These are phyloP conservation scores for Coendou prehensilis DNA, from an alignment of 2,797 vertebrate species.

Conservation along the genomic window DNA sequence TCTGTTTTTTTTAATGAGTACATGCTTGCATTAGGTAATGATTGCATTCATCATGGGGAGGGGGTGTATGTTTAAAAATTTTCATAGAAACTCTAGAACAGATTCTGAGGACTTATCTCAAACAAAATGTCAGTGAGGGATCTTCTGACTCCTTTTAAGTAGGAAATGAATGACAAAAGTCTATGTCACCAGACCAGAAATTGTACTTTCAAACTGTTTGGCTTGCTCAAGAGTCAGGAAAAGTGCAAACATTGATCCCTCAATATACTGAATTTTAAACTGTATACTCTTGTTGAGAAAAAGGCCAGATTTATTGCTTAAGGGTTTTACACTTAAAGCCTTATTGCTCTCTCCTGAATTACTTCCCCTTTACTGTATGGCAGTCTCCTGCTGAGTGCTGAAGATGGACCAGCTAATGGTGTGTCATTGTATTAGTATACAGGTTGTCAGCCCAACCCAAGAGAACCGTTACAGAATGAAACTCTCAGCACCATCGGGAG, in stretches of 20 bases:
- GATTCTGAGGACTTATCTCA: constrained; percentile 44
- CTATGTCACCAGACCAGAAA: constrained; percentile 45
- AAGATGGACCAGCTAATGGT: constrained; percentile 12
- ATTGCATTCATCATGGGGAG: not conserved
- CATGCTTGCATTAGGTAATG: not conserved
- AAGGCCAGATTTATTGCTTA: constrained; percentile 42
- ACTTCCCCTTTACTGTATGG: not conserved
- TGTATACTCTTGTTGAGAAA: constrained; percentile 17
- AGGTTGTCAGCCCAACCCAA: not conserved
- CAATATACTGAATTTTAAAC: constrained; percentile 55
- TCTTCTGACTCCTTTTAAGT: constrained; percentile 59
- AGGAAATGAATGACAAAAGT: constrained; percentile 71
- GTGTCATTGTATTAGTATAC: not conserved
- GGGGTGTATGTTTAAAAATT: constrained; percentile 29
- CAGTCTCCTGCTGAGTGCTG: not conserved
- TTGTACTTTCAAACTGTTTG: constrained; percentile 23
- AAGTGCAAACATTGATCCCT: not conserved
- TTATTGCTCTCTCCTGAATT: not conserved
- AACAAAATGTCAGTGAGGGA: not conserved
- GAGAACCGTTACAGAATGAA: constrained; percentile 10
- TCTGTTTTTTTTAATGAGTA: not conserved
- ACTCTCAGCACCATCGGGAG: not conserved
- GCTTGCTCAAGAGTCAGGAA: constrained; percentile 14
- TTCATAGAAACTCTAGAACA: constrained; percentile 66
- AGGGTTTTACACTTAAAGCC: not conserved